Percentiles rank a stretch among this genome's conserved stretches.
Evolutionary conservation across 2,888 invertebrate genomes (phyloP).

Genomic region (Spodoptera picta): DNA sequence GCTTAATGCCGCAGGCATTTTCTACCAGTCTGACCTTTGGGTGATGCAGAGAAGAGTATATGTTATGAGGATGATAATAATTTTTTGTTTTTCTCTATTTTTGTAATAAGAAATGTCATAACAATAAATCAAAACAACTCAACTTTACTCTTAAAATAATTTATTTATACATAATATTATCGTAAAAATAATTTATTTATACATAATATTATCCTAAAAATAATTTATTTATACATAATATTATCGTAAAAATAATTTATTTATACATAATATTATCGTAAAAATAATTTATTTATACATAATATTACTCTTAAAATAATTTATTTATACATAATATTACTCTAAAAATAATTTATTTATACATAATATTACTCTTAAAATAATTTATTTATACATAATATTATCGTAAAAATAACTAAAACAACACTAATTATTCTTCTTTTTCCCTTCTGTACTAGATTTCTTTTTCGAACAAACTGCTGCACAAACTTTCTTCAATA

Average conservation of each 20-base stretch:
- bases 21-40: no score
- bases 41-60: no score
- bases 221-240: background rate
- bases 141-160: background rate
- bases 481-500: slow-evolving; percentile 13
- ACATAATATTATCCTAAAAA: no score
- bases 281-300: no score
- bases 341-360: background rate
- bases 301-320: no score
- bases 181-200: no score
- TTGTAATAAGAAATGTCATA: no score
- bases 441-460: background rate
- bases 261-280: background rate
- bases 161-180: background rate
- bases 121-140: no score
- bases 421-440: slow-evolving; percentile 27
- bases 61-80: no score
- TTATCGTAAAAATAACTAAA: background rate
- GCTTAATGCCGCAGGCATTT: no score
- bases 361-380: background rate
- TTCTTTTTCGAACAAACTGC: slow-evolving; percentile 17
- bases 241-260: background rate
- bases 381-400: background rate
- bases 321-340: background rate
- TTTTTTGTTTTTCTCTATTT: no score